These are phyloP conservation scores for Oscheius sp. DNA, from an alignment of 2,888 invertebrate genomes.

Conservation along the genomic window DNA sequence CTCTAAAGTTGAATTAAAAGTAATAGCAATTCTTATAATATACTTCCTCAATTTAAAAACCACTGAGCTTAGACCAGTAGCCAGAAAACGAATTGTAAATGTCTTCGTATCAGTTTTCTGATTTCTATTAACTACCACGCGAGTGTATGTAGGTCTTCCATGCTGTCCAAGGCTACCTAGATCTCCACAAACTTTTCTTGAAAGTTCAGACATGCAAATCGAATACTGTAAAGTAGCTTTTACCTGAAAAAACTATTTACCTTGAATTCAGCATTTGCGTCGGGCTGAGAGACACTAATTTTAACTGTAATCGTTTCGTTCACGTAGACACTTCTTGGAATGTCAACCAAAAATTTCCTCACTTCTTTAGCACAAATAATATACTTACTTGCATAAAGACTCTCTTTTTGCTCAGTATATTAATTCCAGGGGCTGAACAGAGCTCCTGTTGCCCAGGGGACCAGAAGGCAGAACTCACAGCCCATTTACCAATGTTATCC, in stretches of 20 bases:
- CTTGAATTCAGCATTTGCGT: slow-evolving; percentile 20
- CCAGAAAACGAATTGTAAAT: slow-evolving; percentile 51
- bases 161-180: slow-evolving; percentile 47
- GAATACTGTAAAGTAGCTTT: slow-evolving; percentile 31
- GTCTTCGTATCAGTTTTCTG: slow-evolving; percentile 52
- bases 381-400: slow-evolving; percentile 44
- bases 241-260: slow-evolving; percentile 13
- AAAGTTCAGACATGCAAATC: slow-evolving; percentile 47
- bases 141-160: slow-evolving; percentile 46
- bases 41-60: slow-evolving; percentile 46
- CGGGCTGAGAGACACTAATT: slow-evolving; percentile 54
- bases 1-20: slow-evolving; percentile 32
- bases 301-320: slow-evolving; percentile 66
- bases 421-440: slow-evolving; percentile 34
- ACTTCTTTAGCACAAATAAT: background rate
- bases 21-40: slow-evolving; percentile 35
- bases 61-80: slow-evolving; percentile 40
- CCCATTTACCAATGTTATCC: slow-evolving; percentile 46
- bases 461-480: slow-evolving; percentile 41
- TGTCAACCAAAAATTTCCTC: slow-evolving; percentile 53
- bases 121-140: slow-evolving; percentile 42
- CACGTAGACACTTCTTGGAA: slow-evolving; percentile 62
- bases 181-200: slow-evolving; percentile 54
- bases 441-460: slow-evolving; percentile 35
- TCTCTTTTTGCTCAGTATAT: slow-evolving; percentile 36